Evolutionary conservation across 2,797 vertebrate genomes (phyloP), one percentile per base, ranked within the genome.

Genomic region (Notoglanidium macrostoma): DNA sequence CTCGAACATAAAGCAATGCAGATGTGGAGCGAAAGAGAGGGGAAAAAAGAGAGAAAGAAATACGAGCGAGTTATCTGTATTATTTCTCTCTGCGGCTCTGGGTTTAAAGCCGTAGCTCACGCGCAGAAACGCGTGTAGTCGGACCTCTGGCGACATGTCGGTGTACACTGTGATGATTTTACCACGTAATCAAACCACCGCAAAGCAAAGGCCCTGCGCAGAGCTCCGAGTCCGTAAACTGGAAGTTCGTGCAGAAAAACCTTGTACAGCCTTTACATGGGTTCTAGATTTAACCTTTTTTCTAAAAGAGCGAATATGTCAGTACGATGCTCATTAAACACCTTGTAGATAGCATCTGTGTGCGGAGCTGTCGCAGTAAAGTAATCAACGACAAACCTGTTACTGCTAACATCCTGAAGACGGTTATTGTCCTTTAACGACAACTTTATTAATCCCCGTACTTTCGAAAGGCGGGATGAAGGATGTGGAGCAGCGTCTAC

Each of bases 1-100:
- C 67, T 78, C 29, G 19, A 80, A 63, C 83, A 81, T 79, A 85
- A 55, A 85, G 67, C 87, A 70, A 67, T 44, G 83, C 83, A 85
- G 83, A 88, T 79, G 86, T 74, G 55, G 57, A 73, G 70, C 1
- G 26, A 83, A 54, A 83, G 55, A 49, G 26, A 9, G 59, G 40
- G 40, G 46, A 6, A 9, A 46, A 59, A 59, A 63, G 61, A 32
- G 79, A n/a, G 80, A 19, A 19, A 67, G 80, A 61, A 46, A 77
- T 76, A 83, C 70, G 23, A 84, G 54, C 55, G 80, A 74, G 35
- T 83, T 81, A 83, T 83, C 86, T 35, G 67, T 19, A 8, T 70
- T 72, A 44, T 83, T 87, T 72, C 59, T 55, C 78, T 61, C 40
- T 67, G 80, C 29, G 61, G 80, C 44, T 82, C 80, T 12, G 26